A percentile compares a stretch with the other conserved stretches of the same genome.
Evolutionary conservation across 2,797 vertebrate species (phyloP).

Genomic region (Synaphobranchus kaupii): DNA sequence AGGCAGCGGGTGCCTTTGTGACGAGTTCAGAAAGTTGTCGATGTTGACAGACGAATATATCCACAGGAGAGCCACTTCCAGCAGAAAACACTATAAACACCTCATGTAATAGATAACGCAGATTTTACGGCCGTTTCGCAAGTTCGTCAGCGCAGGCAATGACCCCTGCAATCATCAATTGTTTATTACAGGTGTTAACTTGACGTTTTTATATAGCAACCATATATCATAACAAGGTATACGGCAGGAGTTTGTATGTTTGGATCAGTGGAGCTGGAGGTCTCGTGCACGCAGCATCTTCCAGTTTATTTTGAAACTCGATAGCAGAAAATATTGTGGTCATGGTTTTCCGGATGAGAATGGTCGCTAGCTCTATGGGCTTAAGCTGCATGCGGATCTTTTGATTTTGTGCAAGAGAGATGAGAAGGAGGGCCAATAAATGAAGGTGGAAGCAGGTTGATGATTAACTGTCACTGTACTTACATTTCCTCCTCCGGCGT

Average conservation of each 20-base stretch:
- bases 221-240: background rate
- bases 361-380: background rate
- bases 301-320: slow-evolving; percentile 27
- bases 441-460: slow-evolving; percentile 24
- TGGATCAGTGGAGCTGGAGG: background rate
- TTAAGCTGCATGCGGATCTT: slow-evolving; percentile 28
- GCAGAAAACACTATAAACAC: background rate
- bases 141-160: background rate
- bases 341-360: slow-evolving; percentile 3
- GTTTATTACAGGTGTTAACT: background rate
- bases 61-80: slow-evolving; percentile 1
- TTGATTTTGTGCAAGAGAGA: slow-evolving; percentile 22
- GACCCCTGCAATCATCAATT: slow-evolving; percentile 15
- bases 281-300: slow-evolving; percentile 14
- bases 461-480: slow-evolving; percentile 51
- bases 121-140: background rate
- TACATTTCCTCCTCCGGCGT: slow-evolving; percentile 59
- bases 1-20: background rate
- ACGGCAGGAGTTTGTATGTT: background rate
- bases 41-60: background rate
- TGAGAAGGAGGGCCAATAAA: slow-evolving; percentile 29
- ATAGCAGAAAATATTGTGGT: background rate
- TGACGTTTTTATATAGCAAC: background rate
- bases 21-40: background rate
- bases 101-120: background rate